Evolutionary conservation across 2,113 vertebrate genomes (phyloP).

Genomic region (Archilochus colubris): DNA sequence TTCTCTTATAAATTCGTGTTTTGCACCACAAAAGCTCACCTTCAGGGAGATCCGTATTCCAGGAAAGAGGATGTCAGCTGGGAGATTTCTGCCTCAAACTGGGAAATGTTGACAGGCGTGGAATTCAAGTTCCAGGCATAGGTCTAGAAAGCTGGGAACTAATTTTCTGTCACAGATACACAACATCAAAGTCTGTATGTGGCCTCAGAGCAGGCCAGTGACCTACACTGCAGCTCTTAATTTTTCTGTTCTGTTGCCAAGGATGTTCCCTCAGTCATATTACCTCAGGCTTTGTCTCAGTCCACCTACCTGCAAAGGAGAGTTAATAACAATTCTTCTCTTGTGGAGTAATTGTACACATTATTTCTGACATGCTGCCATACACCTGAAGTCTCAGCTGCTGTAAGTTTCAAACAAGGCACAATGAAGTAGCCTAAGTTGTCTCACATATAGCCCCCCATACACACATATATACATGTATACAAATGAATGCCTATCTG

Average conservation of each 20-base stretch:
- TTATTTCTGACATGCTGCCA: neutral
- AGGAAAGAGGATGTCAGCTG: conserved; percentile 48
- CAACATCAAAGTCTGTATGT: neutral
- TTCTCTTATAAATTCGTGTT: neutral
- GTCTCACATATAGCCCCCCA: neutral
- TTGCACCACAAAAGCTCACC: conserved; percentile 39
- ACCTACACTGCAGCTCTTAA: neutral
- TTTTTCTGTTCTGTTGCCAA: neutral
- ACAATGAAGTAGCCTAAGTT: neutral
- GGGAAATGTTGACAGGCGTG: conserved; percentile 13
- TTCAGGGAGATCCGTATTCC: conserved; percentile 44
- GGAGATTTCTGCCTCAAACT: conserved; percentile 45
- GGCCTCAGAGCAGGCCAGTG: neutral
- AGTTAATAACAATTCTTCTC: neutral
- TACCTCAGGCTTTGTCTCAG: neutral
- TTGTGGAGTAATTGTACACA: neutral
- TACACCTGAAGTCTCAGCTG: neutral
- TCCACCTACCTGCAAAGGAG: neutral
- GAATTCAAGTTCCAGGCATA: neutral
- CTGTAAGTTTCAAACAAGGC: neutral
- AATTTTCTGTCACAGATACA: neutral
- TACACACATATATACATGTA: accelerated
- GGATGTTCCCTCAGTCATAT: neutral
- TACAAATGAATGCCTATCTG: neutral
- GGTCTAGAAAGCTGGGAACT: neutral